Conservation (phyloP, 1,140 invertebrate species). For the Holotrichia oblita region DNA sequence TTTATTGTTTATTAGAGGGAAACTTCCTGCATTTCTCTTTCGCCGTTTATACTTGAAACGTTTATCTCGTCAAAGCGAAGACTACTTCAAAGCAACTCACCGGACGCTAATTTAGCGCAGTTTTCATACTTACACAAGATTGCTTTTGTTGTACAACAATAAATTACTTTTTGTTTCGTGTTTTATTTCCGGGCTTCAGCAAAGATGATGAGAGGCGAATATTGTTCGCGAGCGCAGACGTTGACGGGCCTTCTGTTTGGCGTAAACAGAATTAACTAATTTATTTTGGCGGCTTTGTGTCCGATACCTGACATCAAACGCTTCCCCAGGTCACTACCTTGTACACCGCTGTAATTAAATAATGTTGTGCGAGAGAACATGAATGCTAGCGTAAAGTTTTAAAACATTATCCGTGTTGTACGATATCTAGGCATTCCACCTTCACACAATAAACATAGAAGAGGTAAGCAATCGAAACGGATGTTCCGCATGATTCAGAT, state of each 20-base stretch:
- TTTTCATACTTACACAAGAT: neutral
- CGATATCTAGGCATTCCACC: too few species aligned
- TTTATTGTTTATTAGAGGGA: constrained; percentile 3
- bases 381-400: too few species aligned
- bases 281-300: constrained; percentile 24
- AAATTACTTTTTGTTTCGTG: constrained; percentile 32
- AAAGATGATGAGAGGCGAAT: constrained; percentile 1
- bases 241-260: neutral
- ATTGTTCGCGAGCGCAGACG: constrained; percentile 26
- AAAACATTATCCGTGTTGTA: too few species aligned
- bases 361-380: neutral
- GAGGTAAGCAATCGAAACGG: too few species aligned
- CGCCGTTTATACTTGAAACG: constrained; percentile 1
- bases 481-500: too few species aligned
- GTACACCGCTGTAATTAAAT: neutral
- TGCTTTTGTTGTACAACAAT: constrained; percentile 31
- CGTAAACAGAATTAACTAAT: constrained; percentile 30
- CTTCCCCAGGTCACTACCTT: neutral
- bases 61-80: constrained; percentile 11
- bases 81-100: neutral
- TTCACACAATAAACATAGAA: too few species aligned
- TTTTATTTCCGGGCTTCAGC: constrained; percentile 7
- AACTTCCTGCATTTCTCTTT: constrained; percentile 14
- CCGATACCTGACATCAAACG: constrained; percentile 34
- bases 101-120: constrained; percentile 29